Percentiles rank a stretch among this genome's conserved stretches.
phyloP scores from a whole-genome alignment of 2,797 vertebrate species.

The Eulemur coronatus region DNA sequence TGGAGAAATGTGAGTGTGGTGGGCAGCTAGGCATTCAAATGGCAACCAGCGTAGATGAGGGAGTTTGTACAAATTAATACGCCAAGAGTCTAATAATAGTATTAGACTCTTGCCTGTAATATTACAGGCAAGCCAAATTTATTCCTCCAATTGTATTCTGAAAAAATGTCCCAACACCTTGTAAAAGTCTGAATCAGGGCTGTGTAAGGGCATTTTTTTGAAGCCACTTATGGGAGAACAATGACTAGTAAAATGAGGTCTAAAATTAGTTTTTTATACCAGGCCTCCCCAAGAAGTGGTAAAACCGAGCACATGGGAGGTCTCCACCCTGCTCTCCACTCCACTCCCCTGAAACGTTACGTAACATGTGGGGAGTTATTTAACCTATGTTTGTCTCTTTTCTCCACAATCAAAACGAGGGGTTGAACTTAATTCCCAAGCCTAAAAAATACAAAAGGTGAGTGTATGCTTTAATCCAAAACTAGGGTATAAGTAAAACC shows the following conservation, averaged over 20 bases:
- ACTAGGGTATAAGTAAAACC: background rate
- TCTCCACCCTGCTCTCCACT: background rate
- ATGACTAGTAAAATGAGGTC: slow-evolving; percentile 70
- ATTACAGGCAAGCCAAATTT: slow-evolving; percentile 40
- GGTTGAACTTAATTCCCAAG: background rate
- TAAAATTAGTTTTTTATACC: slow-evolving; percentile 72
- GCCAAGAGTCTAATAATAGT: slow-evolving; percentile 55
- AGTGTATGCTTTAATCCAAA: slow-evolving; percentile 14
- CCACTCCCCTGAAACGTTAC: background rate
- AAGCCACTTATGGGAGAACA: slow-evolving; percentile 68
- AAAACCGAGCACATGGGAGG: background rate
- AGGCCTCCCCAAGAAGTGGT: slow-evolving; percentile 41
- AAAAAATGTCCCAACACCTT: slow-evolving; percentile 40
- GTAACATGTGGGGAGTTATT: background rate
- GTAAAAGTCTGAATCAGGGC: slow-evolving; percentile 72
- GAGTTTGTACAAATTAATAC: slow-evolving; percentile 52
- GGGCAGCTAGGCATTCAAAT: slow-evolving; percentile 12
- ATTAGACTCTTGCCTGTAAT: slow-evolving; percentile 25
- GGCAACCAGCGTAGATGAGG: background rate
- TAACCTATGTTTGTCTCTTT: slow-evolving; percentile 9
- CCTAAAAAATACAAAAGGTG: background rate
- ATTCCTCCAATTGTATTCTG: slow-evolving; percentile 69
- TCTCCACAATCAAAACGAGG: background rate
- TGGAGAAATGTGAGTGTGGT: slow-evolving; percentile 48
- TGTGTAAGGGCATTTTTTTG: slow-evolving; percentile 62